Conservation (phyloP, 2,888 invertebrate genomes). For the Hirtodrosophila confusa region DNA sequence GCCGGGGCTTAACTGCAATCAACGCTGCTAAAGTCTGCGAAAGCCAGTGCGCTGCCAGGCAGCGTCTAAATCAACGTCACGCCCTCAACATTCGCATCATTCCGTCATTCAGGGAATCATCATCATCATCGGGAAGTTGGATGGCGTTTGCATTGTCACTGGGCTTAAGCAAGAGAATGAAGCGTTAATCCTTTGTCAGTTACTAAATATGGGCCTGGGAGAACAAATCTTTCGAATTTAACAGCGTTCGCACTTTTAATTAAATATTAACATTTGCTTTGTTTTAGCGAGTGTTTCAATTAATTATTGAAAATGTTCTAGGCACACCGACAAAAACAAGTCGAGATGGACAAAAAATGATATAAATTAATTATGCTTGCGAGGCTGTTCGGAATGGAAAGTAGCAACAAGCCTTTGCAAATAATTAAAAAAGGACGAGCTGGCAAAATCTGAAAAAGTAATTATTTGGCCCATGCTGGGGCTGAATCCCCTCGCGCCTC, state of each 20-base stretch:
- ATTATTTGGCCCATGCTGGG: conserved; percentile 58
- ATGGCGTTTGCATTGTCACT: conserved; percentile 51
- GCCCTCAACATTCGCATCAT: conserved; percentile 6
- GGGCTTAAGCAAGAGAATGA: conserved; percentile 10
- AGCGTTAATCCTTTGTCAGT: conserved; percentile 29
- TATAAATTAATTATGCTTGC: conserved; percentile 75
- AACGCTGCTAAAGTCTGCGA: conserved; percentile 48
- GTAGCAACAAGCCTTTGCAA: conserved; percentile 68
- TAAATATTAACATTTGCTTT: conserved; percentile 44
- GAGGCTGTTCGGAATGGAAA: conserved; percentile 36
- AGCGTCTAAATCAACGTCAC: conserved; percentile 42
- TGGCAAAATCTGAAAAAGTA: conserved; percentile 73
- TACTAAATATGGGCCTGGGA: conserved; percentile 1
- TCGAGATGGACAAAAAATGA: conserved; percentile 30
- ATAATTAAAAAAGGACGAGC: conserved; percentile 74
- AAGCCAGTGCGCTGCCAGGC: conserved; percentile 1
- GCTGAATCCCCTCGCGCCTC: conserved; percentile 7
- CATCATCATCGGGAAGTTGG: conserved; percentile 17
- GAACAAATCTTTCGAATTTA: conserved; percentile 19
- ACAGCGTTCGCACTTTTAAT: conserved; percentile 34
- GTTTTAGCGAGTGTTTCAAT: conserved; percentile 48
- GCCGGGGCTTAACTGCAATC: conserved; percentile 67
- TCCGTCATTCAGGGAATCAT: neutral
- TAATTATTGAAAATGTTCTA: conserved; percentile 66
- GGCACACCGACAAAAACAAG: conserved; percentile 14